Evolutionary conservation across 2,113 vertebrate species (phyloP), one percentile per base, ranked within the genome.

Genomic region (Oncorhynchus kisutch): DNA sequence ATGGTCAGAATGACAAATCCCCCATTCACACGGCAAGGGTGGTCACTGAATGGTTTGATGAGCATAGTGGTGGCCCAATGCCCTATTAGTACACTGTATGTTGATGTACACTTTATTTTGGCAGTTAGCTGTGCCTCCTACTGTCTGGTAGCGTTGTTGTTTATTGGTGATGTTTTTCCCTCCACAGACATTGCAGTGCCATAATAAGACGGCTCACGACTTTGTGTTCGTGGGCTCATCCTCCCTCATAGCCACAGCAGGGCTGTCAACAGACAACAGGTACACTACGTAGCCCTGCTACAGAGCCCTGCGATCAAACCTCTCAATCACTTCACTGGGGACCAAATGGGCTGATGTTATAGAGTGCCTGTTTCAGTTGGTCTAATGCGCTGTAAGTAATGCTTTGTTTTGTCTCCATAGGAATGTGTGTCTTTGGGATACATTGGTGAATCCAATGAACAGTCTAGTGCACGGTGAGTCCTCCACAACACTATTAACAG

Each of bases 371-470:
- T 20, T 57, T 57, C 54, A 60, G 59, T n/a, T 66, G 25, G 24
- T 27, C 25, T 66, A 64, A 25, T 25, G 62, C 31, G 3, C 13
- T 12, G 29, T 24, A 48, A 24, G 22, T 13, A 57, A 71, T 74
- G 68, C 74, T 25, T 78, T 18, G 16, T 16, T 39, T 69, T 82
- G 49, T 74, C 70, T 71, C 79, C 82, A 48, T 90, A 99, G 97
- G 93, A 99, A 99, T 74, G 93, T 99, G 84, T 99, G 97, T 91
- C 85, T 99, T 71, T 99, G 98, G 98, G 98, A 99, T 90, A 98
- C 97, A 27, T 91, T 99, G 85, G 95, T 99, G 78, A 91, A 94
- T 70, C 95, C 96, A 48, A 71, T 91, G 14, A 96, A 95, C 91
- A 96, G 95, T 84, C 92, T 98, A 64, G 93, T 98, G 2, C 96